Evolutionary conservation across 1,140 invertebrate genomes (phyloP).

Genomic region (Trachymyrmex septentrionalis): DNA sequence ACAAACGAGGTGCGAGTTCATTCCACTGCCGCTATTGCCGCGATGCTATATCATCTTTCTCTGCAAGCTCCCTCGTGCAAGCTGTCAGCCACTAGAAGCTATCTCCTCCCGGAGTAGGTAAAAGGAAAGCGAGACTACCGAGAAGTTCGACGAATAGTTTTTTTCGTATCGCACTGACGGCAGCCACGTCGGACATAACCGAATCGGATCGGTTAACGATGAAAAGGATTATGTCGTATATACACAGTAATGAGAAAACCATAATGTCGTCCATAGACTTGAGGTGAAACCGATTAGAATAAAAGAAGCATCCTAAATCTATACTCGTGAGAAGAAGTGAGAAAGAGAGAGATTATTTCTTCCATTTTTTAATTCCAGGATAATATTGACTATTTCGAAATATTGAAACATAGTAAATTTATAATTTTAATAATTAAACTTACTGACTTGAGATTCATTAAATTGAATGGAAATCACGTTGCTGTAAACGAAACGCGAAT

Average conservation of each 20-base stretch:
- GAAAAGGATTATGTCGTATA: slow-evolving; percentile 16
- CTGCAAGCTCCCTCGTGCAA: slow-evolving; percentile 7
- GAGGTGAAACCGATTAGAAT: not conserved
- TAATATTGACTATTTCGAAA: not conserved
- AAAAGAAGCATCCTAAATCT: not conserved
- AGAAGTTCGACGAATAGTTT: slow-evolving; percentile 17
- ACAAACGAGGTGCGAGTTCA: slow-evolving; percentile 65
- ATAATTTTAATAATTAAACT: slow-evolving; percentile 17
- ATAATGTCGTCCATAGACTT: not conserved
- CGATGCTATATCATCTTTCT: slow-evolving; percentile 57
- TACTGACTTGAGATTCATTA: slow-evolving; percentile 7
- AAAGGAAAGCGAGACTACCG: slow-evolving; percentile 13
- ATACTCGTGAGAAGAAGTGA: not conserved
- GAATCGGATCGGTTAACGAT: not conserved
- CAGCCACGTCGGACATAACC: not conserved
- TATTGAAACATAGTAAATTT: not conserved
- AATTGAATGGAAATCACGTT: not conserved
- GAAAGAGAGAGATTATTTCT: not conserved
- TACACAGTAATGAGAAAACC: not conserved
- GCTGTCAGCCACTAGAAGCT: slow-evolving; percentile 20
- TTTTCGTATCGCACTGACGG: not conserved
- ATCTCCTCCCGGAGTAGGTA: not conserved
- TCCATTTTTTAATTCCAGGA: not conserved
- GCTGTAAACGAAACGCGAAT: slow-evolving; percentile 19
- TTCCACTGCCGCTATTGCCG: not conserved